These are phyloP conservation scores for Nebria salina DNA, from an alignment of 2,888 invertebrate genomes.

Conservation along the genomic window DNA sequence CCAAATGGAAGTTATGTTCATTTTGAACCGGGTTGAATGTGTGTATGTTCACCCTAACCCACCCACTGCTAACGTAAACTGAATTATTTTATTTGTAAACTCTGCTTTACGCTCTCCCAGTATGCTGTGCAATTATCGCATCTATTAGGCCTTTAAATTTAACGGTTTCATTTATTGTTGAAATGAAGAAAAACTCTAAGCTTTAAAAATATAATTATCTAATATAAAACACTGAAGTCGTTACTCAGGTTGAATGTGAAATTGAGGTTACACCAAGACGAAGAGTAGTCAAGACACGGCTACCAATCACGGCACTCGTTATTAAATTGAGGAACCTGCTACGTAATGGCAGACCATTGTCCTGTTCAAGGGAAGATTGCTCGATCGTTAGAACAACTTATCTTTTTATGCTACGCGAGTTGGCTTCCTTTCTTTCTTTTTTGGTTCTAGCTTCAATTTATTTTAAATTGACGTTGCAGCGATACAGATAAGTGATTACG, in stretches of 20 bases:
- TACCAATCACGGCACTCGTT: slow-evolving; percentile 46
- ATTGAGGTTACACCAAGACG: not conserved
- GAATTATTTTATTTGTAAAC: slow-evolving; percentile 54
- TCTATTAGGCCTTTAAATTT: not conserved
- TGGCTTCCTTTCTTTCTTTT: slow-evolving; percentile 23
- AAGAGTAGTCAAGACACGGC: slow-evolving; percentile 35
- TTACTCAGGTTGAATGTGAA: not conserved
- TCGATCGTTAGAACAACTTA: slow-evolving; percentile 45
- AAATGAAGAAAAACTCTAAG: no score
- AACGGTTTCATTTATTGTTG: no score
- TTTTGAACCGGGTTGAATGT: slow-evolving; percentile 55
- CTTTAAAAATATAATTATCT: no score
- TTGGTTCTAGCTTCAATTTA: slow-evolving; percentile 9
- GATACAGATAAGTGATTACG: slow-evolving; percentile 39
- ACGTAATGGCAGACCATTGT: slow-evolving; percentile 43
- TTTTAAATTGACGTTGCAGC: slow-evolving; percentile 41
- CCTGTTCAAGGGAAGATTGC: slow-evolving; percentile 41
- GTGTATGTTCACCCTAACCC: slow-evolving; percentile 47
- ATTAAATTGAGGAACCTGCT: slow-evolving; percentile 44
- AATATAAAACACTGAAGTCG: no score
- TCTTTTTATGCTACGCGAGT: slow-evolving; percentile 7
- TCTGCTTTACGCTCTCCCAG: not conserved
- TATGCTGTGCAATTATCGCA: not conserved
- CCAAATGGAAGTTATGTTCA: slow-evolving; percentile 61
- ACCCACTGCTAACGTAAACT: slow-evolving; percentile 52